These are phyloP conservation scores for Antedon mediterranea DNA, from an alignment of 53 echinoderm and acorn worm genomes.

Conservation along the genomic window DNA sequence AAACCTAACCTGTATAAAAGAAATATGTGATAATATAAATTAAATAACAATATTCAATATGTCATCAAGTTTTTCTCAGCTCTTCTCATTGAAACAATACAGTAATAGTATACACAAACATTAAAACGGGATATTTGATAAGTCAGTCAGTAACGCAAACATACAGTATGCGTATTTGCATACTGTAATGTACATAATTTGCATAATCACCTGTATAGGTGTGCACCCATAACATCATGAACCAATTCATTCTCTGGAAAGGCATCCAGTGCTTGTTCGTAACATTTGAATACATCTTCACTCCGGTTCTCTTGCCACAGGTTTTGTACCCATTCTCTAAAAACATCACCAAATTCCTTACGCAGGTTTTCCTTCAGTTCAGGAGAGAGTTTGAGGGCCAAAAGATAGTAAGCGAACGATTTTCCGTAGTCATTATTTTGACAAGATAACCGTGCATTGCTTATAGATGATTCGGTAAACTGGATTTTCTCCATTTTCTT, in stretches of 20 bases:
- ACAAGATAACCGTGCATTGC: not conserved
- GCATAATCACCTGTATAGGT: slow-evolving; percentile 37
- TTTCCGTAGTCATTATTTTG: slow-evolving; percentile 12
- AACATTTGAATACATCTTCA: slow-evolving; percentile 57
- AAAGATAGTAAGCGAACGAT: slow-evolving; percentile 25
- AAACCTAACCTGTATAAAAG: slow-evolving; percentile 21
- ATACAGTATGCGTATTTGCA: too few species aligned
- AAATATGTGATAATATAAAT: not conserved
- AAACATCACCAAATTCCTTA: slow-evolving; percentile 20
- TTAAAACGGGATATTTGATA: too few species aligned
- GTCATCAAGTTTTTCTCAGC: not conserved
- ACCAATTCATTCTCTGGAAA: slow-evolving; percentile 50
- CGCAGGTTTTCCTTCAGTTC: slow-evolving; percentile 3
- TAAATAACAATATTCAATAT: not conserved
- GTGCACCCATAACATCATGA: slow-evolving; percentile 40
- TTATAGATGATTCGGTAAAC: not conserved
- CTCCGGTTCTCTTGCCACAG: slow-evolving; percentile 21
- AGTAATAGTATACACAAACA: too few species aligned
- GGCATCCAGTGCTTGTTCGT: slow-evolving; percentile 35
- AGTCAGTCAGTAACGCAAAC: too few species aligned
- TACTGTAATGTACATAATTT: too few species aligned
- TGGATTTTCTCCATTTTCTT: not conserved
- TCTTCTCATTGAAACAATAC: too few species aligned
- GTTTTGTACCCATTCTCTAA: slow-evolving; percentile 33
- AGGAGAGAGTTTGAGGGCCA: slow-evolving; percentile 13